phyloP scores from a whole-genome alignment of 2,113 vertebrate genomes.

The Oreochromis niloticus region DNA sequence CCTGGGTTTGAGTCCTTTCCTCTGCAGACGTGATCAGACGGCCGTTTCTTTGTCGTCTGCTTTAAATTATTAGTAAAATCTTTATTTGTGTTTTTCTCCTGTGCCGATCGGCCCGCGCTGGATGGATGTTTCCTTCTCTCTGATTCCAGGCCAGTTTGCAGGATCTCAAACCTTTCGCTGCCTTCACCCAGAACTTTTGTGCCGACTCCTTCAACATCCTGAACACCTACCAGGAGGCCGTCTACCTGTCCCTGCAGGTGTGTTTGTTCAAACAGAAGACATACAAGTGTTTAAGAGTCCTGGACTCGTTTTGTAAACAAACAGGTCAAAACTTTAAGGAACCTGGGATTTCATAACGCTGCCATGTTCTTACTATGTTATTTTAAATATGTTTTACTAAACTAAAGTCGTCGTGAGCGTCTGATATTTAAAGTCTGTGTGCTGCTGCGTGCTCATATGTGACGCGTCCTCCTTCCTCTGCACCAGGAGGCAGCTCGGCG shows the following conservation, averaged over 20 bases:
- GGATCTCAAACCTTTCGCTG: slow-evolving; percentile 71
- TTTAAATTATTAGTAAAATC: not conserved
- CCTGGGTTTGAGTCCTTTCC: not conserved
- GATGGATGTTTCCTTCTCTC: not conserved
- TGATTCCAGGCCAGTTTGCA: slow-evolving; percentile 72
- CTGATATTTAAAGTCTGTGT: not conserved
- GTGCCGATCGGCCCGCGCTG: not conserved
- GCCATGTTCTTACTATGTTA: not conserved
- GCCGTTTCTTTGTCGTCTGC: not conserved
- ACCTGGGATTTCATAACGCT: not conserved
- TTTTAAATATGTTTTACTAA: not conserved
- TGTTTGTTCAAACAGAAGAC: not conserved
- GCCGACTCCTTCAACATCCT: slow-evolving; percentile 74
- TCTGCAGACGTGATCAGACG: not conserved
- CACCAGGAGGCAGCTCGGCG: slow-evolving; percentile 79
- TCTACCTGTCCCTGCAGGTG: slow-evolving; percentile 84
- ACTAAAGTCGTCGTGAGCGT: not conserved
- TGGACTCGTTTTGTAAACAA: not conserved
- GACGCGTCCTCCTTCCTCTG: not conserved
- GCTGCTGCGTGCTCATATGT: not conserved
- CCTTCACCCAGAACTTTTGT: slow-evolving; percentile 81
- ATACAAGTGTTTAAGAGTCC: accelerated
- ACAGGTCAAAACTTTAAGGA: not conserved
- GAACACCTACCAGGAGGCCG: slow-evolving; percentile 79
- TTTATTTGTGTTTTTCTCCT: not conserved